Percentiles rank a stretch among this genome's conserved stretches.
Conservation (phyloP, 2,113 vertebrate species). For the Aegypius monachus region DNA sequence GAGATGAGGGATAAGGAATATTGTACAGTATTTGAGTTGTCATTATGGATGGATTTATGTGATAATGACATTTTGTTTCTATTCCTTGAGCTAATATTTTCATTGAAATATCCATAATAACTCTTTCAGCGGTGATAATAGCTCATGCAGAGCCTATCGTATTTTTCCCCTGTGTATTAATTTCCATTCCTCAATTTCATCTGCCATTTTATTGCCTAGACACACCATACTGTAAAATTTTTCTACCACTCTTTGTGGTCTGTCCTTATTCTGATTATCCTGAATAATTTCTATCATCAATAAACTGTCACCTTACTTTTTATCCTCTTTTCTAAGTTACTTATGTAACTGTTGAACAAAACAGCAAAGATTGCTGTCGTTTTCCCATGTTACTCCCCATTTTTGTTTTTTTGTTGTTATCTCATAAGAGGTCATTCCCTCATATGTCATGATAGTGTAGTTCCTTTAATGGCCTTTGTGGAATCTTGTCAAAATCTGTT, state of each 20-base stretch:
- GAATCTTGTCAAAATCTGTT: background rate
- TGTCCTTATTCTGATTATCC: background rate
- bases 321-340: background rate
- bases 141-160: background rate
- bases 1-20: background rate
- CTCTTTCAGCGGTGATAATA: background rate
- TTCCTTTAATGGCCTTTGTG: background rate
- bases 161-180: background rate
- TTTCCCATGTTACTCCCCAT: background rate
- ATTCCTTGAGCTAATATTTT: background rate
- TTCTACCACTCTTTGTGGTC: background rate
- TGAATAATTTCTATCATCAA: background rate
- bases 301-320: background rate
- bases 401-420: background rate
- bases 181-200: background rate
- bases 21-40: background rate
- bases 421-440: background rate
- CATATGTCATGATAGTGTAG: background rate
- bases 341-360: background rate
- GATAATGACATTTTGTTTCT: background rate
- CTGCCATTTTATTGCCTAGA: background rate
- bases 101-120: background rate
- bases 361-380: background rate
- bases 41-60: background rate
- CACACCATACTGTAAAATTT: background rate